phyloP scores from a whole-genome alignment of 2,797 vertebrate species.

The Pangasius djambal region DNA sequence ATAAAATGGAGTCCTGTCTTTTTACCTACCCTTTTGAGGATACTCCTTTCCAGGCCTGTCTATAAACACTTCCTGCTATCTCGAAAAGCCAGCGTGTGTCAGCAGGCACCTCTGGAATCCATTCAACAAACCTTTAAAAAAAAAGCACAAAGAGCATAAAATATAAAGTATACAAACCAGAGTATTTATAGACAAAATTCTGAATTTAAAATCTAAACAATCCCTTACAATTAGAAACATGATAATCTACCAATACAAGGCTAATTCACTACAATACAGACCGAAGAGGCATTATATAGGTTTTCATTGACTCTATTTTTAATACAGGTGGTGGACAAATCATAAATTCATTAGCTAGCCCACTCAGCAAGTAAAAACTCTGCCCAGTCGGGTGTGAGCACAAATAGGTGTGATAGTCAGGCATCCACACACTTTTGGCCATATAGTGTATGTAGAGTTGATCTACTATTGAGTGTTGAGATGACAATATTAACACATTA shows the following conservation, averaged over 20 bases:
- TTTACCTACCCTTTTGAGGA: conserved; percentile 42
- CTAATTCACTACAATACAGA: neutral
- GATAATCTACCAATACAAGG: too few relatives aligned
- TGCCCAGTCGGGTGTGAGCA: neutral
- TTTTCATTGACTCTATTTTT: too few relatives aligned
- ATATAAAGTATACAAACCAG: neutral
- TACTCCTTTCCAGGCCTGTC: conserved; percentile 61
- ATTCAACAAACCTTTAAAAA: conserved; percentile 80
- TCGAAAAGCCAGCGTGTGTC: conserved; percentile 82
- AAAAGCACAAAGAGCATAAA: neutral
- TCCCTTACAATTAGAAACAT: neutral
- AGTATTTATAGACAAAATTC: too few relatives aligned
- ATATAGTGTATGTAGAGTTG: too few relatives aligned
- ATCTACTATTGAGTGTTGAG: neutral
- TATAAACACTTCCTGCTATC: conserved; percentile 68
- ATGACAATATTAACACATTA: neutral
- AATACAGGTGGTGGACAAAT: too few relatives aligned
- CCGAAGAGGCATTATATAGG: neutral
- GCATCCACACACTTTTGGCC: neutral
- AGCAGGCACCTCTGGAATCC: conserved; percentile 87
- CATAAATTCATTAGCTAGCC: too few relatives aligned
- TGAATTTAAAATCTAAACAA: neutral
- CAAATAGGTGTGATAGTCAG: too few relatives aligned
- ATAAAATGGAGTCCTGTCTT: neutral
- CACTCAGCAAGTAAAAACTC: neutral